phyloP scores from a whole-genome alignment of 2,888 invertebrate species.

The Sminthurinus aureus region DNA sequence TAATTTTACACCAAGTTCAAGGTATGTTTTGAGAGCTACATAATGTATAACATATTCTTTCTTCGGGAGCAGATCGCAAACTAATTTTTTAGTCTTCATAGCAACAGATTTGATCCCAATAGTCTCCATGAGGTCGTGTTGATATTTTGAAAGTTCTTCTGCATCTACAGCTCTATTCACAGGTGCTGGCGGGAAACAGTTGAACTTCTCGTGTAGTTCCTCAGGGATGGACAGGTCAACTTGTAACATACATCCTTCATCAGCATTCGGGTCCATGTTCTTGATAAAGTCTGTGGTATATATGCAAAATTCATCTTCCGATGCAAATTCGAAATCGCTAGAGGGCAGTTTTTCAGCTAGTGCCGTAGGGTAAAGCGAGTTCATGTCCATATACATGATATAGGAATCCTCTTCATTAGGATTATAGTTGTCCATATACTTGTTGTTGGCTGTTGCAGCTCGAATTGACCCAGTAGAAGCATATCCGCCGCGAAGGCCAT shows the following conservation, averaged over 20 bases:
- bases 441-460: conserved; percentile 15
- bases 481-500: conserved; percentile 19
- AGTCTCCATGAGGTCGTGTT: not conserved
- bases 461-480: not conserved
- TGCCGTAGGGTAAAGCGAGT: conserved; percentile 4
- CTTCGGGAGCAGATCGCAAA: conserved; percentile 57
- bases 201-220: conserved; percentile 61
- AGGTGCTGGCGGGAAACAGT: conserved; percentile 60
- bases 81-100: conserved; percentile 47
- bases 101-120: not conserved
- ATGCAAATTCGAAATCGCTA: not conserved
- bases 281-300: not conserved
- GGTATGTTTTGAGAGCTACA: conserved; percentile 53
- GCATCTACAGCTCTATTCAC: conserved; percentile 10
- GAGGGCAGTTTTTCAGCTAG: not conserved
- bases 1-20: conserved; percentile 53
- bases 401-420: not conserved
- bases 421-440: not conserved
- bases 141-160: conserved; percentile 18
- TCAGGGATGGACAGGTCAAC: conserved; percentile 64
- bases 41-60: conserved; percentile 58
- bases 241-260: conserved; percentile 63
- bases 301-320: not conserved
- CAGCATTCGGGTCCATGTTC: conserved; percentile 43
- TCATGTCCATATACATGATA: not conserved